Evolutionary conservation across 2,888 invertebrate species (phyloP).

Genomic region (Mycogona germanica): DNA sequence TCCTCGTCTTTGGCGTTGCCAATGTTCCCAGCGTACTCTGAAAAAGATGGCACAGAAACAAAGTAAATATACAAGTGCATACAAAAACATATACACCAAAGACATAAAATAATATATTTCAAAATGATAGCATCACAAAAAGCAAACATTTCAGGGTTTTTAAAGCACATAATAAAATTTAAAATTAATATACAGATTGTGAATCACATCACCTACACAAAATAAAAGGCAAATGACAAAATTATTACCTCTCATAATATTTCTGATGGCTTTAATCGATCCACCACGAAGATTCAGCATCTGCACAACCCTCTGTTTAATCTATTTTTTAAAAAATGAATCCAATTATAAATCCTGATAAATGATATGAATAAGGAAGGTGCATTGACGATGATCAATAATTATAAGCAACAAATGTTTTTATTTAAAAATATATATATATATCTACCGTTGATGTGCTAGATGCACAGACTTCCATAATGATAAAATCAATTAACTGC

Average conservation of each 20-base stretch:
- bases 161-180: neutral
- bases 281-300: constrained; percentile 80
- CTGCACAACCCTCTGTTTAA: constrained; percentile 73
- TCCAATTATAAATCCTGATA: neutral
- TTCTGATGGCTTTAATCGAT: constrained; percentile 81
- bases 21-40: constrained; percentile 90
- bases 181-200: neutral
- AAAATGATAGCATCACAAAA: constrained; percentile 1
- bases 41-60: too few relatives aligned
- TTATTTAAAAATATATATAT: neutral
- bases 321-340: constrained; percentile 22
- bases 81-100: too few relatives aligned
- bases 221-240: neutral
- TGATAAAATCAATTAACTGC: constrained; percentile 78
- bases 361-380: neutral
- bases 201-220: too few relatives aligned
- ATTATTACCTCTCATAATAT: constrained; percentile 72
- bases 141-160: constrained; percentile 1
- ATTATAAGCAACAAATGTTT: neutral
- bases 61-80: too few relatives aligned
- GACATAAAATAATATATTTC: too few relatives aligned
- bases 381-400: too few relatives aligned
- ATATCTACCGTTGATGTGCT: constrained; percentile 16
- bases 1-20: constrained; percentile 67
- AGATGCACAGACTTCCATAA: constrained; percentile 40